Percentiles rank a stretch among this genome's conserved stretches.
phyloP scores from a whole-genome alignment of 2,888 invertebrate genomes.

The Philopedon plagiatum region DNA sequence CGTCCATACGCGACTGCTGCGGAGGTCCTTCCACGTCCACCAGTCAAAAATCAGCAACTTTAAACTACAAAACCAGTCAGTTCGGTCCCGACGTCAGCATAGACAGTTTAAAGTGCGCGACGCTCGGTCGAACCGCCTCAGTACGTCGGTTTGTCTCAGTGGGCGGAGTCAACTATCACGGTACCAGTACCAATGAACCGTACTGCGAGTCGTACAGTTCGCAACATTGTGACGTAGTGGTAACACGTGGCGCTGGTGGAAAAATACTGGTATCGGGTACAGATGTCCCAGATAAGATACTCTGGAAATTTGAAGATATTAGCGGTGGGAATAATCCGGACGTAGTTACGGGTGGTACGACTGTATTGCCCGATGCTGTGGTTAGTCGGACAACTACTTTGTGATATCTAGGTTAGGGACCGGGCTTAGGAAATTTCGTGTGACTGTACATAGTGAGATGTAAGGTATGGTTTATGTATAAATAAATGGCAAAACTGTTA shows the following conservation, averaged over 20 bases:
- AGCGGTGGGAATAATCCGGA: constrained; percentile 67
- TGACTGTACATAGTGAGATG: constrained; percentile 13
- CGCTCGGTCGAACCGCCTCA: constrained; percentile 39
- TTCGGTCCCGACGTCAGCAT: constrained; percentile 46
- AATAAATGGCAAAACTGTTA: background rate
- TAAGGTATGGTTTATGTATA: background rate
- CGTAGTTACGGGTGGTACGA: constrained; percentile 61
- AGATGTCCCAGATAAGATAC: constrained; percentile 76
- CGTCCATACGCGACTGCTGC: constrained; percentile 67
- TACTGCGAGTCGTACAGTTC: constrained; percentile 28
- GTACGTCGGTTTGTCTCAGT: constrained; percentile 43
- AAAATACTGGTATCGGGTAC: constrained; percentile 41
- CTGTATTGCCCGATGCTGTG: constrained; percentile 64
- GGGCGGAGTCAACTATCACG: constrained; percentile 42
- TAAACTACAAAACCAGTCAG: constrained; percentile 60
- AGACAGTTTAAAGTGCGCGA: constrained; percentile 30
- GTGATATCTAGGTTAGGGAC: constrained; percentile 62
- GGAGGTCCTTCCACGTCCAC: constrained; percentile 65
- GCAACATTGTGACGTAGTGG: constrained; percentile 42
- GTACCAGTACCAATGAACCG: constrained; percentile 30
- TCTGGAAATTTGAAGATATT: constrained; percentile 69
- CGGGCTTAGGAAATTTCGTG: background rate
- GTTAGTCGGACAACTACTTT: constrained; percentile 68
- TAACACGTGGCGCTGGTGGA: constrained; percentile 38
- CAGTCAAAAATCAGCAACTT: constrained; percentile 62